Base-by-base conservation (phyloP, 2,888 invertebrate species). In the Xestobium rufovillosum region DNA sequence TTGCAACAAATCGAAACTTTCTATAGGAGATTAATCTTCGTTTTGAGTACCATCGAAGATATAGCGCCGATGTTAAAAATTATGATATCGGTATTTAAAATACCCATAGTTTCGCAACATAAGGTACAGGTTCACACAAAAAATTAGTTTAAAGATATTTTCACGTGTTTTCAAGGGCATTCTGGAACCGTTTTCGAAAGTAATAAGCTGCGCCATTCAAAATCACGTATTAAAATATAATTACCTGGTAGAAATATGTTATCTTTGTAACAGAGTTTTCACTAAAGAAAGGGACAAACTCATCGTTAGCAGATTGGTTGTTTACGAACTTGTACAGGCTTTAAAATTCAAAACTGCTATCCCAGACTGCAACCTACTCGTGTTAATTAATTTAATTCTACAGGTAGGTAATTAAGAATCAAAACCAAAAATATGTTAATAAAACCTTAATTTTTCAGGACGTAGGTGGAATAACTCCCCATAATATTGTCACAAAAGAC, bases 131-230 rank as follows among this genome's bases (percentile, higher is more conserved):
- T 45, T 37, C n/a, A 17, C n/a, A 31, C 28, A 13, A 14, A 11
- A 14, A 25, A 13, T 14, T 10, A 36, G n/a, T n/a, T n/a, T 14
- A 13, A 12, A 30, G 8, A 26, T 31, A 6, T 14, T 8, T 12
- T 11, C 11, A 14, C n/a, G 36, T 19, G 15, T 36, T 42, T 61
- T 65, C 38, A 63, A 83, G 81, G 82, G 83, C 11, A 76, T 96
- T 47, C 69, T 97, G 52, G 97, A 97, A 59, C 92, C 95, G 2
- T 94, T 96, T 61, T 88, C 95, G 0, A 97, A 97, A 72, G 80
- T 96, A 45, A 66, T 97, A 40, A 87, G 90, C 60, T 88, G 86
- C 65, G 80, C 87, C n/a, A 81, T 97, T 40, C 94, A 95, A 66
- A 86, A 87, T 59, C 85, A 84, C 49, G 76, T 80, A 3, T 4